These are phyloP conservation scores for Pachyuromys duprasi DNA, from an alignment of 2,797 vertebrate species.

Conservation along the genomic window DNA sequence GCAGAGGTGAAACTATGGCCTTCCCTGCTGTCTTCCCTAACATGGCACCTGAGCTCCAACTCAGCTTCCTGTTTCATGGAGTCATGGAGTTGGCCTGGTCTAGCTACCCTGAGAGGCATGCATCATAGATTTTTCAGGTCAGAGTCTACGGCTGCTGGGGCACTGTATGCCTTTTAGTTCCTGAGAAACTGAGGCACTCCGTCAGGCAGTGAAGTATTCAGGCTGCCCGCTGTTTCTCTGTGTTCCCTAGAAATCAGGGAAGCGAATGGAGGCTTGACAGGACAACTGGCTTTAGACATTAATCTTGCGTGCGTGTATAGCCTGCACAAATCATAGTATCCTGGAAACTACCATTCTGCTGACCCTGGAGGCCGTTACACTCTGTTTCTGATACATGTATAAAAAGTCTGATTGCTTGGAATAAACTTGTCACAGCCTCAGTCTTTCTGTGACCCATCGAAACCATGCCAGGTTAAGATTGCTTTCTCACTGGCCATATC, in stretches of 20 bases:
- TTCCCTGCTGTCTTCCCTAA: background rate
- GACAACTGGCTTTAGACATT: background rate
- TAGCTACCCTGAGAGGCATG: background rate
- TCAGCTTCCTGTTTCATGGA: background rate
- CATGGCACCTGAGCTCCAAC: fast-evolving
- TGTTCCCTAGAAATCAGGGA: background rate
- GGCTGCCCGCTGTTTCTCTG: background rate
- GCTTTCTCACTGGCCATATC: background rate
- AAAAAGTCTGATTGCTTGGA: background rate
- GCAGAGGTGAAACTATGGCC: background rate
- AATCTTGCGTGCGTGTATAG: background rate
- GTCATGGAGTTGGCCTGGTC: too few relatives aligned
- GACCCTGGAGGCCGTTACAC: background rate
- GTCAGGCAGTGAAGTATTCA: background rate
- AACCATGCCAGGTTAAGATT: background rate
- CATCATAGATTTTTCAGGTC: background rate
- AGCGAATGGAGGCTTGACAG: too few relatives aligned
- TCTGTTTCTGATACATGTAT: too few relatives aligned
- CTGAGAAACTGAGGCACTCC: background rate
- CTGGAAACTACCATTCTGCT: background rate
- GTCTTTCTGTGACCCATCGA: background rate
- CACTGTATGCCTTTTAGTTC: background rate
- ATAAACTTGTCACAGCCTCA: background rate
- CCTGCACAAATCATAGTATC: too few relatives aligned
- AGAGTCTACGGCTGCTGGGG: background rate